Conservation (phyloP, 2,797 vertebrate species). For the Buceros bicornis region DNA sequence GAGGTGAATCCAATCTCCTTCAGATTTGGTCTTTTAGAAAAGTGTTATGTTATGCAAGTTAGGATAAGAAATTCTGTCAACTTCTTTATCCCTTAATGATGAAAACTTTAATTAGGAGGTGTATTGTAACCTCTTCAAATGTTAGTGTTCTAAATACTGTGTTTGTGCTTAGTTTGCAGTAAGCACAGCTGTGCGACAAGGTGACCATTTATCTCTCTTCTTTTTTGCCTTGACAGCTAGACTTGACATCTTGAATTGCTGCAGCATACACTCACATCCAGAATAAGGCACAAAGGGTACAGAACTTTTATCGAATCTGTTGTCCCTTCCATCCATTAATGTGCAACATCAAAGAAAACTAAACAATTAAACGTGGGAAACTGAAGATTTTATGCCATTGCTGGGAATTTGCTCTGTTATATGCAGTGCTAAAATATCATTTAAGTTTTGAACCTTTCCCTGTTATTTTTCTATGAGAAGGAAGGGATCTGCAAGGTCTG, state of each 20-base stretch:
- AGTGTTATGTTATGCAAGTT: neutral
- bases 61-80: neutral
- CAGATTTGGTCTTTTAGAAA: neutral
- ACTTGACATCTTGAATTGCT: slow-evolving; percentile 5
- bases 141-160: neutral
- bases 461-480: neutral
- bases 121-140: slow-evolving; percentile 37
- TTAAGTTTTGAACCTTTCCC: neutral
- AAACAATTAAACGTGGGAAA: neutral
- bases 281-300: neutral
- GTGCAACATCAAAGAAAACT: neutral
- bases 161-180: slow-evolving; percentile 44
- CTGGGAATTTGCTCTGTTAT: neutral
- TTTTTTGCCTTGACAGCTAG: slow-evolving; percentile 32
- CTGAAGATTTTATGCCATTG: slow-evolving; percentile 9
- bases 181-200: neutral
- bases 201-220: slow-evolving; percentile 44
- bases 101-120: neutral
- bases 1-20: neutral
- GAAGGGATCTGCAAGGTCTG: neutral
- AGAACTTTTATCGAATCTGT: slow-evolving; percentile 3
- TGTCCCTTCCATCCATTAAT: neutral
- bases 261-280: neutral
- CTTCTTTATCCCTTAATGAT: slow-evolving; percentile 28
- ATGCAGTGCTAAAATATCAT: neutral